A percentile compares a stretch with the other conserved stretches of the same genome.
Evolutionary conservation across 2,113 vertebrate genomes (phyloP).

Genomic region (Rhagologus leucostigma): DNA sequence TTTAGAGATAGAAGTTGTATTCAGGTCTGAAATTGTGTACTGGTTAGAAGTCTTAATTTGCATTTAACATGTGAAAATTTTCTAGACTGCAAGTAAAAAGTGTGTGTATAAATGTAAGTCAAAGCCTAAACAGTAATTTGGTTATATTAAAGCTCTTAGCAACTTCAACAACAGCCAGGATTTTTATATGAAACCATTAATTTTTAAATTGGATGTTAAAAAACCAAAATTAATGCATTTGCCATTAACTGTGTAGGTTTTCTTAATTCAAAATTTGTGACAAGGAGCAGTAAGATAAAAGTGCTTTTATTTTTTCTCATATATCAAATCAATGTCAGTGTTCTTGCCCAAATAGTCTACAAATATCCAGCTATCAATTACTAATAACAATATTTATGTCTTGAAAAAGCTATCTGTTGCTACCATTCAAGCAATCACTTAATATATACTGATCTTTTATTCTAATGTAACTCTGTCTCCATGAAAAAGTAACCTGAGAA

Average conservation of each 20-base stretch:
- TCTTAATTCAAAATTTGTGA: neutral
- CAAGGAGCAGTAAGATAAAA: neutral
- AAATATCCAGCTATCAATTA: neutral
- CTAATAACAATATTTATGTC: neutral
- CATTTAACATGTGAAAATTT: neutral
- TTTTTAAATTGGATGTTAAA: neutral
- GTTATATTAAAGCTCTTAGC: neutral
- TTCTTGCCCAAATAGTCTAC: neutral
- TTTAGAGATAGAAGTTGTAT: neutral
- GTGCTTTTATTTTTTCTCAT: neutral
- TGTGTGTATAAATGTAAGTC: neutral
- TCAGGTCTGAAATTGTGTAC: neutral
- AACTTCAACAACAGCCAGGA: neutral
- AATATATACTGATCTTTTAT: neutral
- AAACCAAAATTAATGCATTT: neutral
- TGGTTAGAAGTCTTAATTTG: neutral
- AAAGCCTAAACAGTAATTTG: neutral
- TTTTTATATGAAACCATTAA: neutral
- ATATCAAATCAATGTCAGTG: neutral
- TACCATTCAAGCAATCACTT: neutral
- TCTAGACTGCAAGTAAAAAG: neutral
- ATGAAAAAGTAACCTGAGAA: neutral
- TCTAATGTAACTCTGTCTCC: neutral
- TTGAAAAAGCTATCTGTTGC: neutral
- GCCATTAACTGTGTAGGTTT: neutral